Evolutionary conservation across 2,797 vertebrate genomes (phyloP), one percentile per base, ranked within the genome.

Genomic region (Pteropus rufus): DNA sequence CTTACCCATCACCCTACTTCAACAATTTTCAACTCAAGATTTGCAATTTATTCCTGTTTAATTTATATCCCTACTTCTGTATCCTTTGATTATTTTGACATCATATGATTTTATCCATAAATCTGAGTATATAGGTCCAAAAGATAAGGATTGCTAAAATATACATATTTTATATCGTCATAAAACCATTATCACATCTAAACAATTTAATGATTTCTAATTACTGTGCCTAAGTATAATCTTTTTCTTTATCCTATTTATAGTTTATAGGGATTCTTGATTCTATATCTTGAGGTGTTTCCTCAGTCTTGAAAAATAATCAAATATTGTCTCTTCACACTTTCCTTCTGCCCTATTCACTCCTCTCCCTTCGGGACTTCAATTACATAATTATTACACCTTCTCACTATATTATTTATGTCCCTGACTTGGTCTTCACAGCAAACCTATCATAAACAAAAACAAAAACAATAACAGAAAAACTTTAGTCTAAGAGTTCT

Each of bases 231-330:
- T 64, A 64, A 54, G 19, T 89, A 31, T 62, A 21, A 41, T 89
- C 23, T 84, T 95, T 85, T 82, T 93, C 26, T 77, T 72, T 36
- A 72, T 14, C 26, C n/a, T 88, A 65, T 10, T 89, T 83, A 46
- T 29, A 52, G 19, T 77, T 95, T 60, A 34, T 88, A 89, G 19
- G 26, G 39, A 31, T 89, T 76, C 39, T 76, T 83, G 46, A 92
- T 92, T 89, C 21, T 89, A 5, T 84, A 56, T 89, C 39, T 89
- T 95, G 49, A 79, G 84, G 7, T 64, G n/a, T 64, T 93, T 93
- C 23, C 34, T 81, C 65, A 86, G 19, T 87, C 39, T 75, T 89
- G 3, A 49, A 80, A 93, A 85, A 89, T 56, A 93, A 83, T 79
- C 72, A 73, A 36, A 84, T 4, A 65, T 65, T 81, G 44, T 75